Evolutionary conservation across 2,888 invertebrate species (phyloP).

Genomic region (Drosophila seclusa): DNA sequence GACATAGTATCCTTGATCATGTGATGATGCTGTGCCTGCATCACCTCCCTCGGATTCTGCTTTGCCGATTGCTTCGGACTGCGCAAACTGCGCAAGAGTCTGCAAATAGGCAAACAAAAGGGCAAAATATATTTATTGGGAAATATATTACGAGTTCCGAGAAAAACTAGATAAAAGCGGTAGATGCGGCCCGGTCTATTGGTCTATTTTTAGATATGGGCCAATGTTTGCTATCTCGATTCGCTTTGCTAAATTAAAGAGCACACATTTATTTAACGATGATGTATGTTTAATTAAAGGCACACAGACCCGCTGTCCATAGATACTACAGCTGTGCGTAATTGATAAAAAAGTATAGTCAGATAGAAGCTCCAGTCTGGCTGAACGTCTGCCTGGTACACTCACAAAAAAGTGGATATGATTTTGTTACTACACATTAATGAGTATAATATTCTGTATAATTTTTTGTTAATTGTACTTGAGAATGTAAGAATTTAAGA

Average conservation of each 20-base stretch:
- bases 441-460: neutral
- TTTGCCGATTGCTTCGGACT: slow-evolving; percentile 62
- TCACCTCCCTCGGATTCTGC: slow-evolving; percentile 84
- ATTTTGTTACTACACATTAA: neutral
- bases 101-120: slow-evolving; percentile 50
- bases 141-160: slow-evolving; percentile 53
- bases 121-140: slow-evolving; percentile 36
- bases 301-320: slow-evolving; percentile 30
- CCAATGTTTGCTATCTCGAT: slow-evolving; percentile 62
- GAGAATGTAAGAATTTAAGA: neutral
- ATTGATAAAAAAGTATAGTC: slow-evolving; percentile 41
- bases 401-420: neutral
- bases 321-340: slow-evolving; percentile 33
- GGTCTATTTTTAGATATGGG: slow-evolving; percentile 58
- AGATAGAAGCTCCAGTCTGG: neutral
- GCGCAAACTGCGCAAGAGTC: slow-evolving; percentile 84
- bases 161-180: slow-evolving; percentile 49
- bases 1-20: slow-evolving; percentile 85
- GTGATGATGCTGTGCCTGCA: slow-evolving; percentile 80
- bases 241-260: slow-evolving; percentile 55
- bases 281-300: slow-evolving; percentile 74
- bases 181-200: slow-evolving; percentile 4
- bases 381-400: neutral
- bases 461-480: neutral
- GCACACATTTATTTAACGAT: slow-evolving; percentile 52